phyloP scores from a whole-genome alignment of 2,888 invertebrate genomes.

The Eumacrocentrus americanus region DNA sequence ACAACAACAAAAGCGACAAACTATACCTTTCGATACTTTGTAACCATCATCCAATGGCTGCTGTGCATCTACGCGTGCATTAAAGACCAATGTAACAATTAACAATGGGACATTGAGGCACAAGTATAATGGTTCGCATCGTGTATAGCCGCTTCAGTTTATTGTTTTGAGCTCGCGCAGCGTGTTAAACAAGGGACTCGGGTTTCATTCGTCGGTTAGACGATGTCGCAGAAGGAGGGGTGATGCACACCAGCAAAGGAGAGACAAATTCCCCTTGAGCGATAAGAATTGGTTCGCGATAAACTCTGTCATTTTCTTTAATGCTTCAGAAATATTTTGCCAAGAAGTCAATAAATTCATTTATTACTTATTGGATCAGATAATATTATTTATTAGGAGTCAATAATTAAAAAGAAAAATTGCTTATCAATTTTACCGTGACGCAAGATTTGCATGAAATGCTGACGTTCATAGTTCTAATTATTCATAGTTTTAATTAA shows the following conservation, averaged over 20 bases:
- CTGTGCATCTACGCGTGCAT: slow-evolving; percentile 5
- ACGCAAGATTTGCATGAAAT: no score
- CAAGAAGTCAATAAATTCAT: no score
- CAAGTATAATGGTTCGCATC: slow-evolving; percentile 8
- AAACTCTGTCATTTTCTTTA: background rate
- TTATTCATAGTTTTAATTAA: background rate
- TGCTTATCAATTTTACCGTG: no score
- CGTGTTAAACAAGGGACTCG: slow-evolving; percentile 3
- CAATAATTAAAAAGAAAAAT: no score
- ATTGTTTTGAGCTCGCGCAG: background rate
- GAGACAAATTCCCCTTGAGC: background rate
- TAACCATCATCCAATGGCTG: background rate
- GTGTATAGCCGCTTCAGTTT: background rate
- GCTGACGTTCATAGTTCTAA: no score
- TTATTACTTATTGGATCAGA: no score
- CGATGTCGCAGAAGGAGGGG: no score
- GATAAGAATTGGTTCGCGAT: background rate
- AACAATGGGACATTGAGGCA: slow-evolving; percentile 20
- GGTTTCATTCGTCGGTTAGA: slow-evolving; percentile 10
- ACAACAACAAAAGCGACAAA: background rate
- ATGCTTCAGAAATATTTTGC: background rate
- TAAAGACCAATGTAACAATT: slow-evolving; percentile 19
- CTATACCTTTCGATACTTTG: no score
- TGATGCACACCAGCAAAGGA: no score
- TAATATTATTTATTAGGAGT: no score